Conservation (phyloP, 2,797 vertebrate species). For the Amazona finschi region DNA sequence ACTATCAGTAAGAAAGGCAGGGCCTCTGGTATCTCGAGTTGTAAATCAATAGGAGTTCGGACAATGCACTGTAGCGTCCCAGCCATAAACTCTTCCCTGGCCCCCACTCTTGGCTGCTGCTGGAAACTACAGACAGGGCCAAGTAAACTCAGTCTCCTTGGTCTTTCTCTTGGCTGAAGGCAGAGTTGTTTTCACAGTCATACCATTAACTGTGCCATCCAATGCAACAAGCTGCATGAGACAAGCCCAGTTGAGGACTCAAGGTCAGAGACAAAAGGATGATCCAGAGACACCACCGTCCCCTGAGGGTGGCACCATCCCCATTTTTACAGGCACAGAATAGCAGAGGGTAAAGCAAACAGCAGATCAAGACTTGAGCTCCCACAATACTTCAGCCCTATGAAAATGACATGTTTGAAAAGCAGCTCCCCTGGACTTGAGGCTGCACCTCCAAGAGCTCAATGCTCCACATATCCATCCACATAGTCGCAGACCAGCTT, state of each 20-base stretch:
- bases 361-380: neutral
- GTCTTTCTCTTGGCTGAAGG: neutral
- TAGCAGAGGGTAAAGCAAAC: neutral
- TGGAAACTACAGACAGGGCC: rapidly evolving
- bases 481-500: neutral
- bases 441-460: neutral
- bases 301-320: neutral
- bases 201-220: rapidly evolving
- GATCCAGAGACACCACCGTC: neutral
- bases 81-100: neutral
- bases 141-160: neutral
- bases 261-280: neutral
- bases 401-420: neutral
- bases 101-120: neutral
- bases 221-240: neutral
- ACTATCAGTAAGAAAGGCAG: neutral
- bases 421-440: neutral
- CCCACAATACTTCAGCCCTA: neutral
- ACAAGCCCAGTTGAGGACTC: neutral
- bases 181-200: neutral
- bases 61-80: neutral
- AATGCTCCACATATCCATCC: neutral
- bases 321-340: neutral
- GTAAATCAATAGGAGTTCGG: neutral
- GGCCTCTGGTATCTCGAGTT: neutral